Evolutionary conservation across 2,797 vertebrate species (phyloP), one percentile per base, ranked within the genome.

Genomic region (Sebastes steindachneri): DNA sequence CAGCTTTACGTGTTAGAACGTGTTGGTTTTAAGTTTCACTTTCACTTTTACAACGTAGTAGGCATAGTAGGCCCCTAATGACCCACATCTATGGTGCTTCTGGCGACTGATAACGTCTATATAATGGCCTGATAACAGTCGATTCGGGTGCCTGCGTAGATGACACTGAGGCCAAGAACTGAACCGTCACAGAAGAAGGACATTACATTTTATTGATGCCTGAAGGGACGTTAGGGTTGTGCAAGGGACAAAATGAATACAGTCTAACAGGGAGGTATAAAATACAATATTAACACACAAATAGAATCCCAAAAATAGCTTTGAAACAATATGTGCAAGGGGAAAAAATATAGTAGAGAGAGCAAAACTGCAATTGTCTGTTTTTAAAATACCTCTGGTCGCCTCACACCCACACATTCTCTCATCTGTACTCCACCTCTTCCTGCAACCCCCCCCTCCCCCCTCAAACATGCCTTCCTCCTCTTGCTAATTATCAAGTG

Each of bases 401-500:
- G 62, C 79, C 67, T 88, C 68, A 83, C 88, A 75, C 70, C 85
- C 88, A 88, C 90, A 87, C 75, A 71, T 84, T 86, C 69, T 78
- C 73, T 86, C 85, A 80, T 90, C 79, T 88, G 73, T 60, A 23
- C 68, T 79, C 64, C 75, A 82, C 78, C 67, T 83, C 82, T 88
- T 80, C 76, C 86, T 89, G 75, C 54, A 68, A 45, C 68, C 41
- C 45, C 4, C 1, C 0, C 4, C 35, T 0, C 17, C 82, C 76
- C 65, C 73, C 79, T 89, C 84, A 63, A 64, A 89, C 85, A 91
- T 77, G 79, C 85, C 74, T 89, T 90, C 82, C 79, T 86, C 70
- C 60, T 89, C 91, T 79, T 86, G 89, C 92, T 96, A 94, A 95
- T 96, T 95, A 95, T 89, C 89, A 73, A 90, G 83, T 88, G 92